Evolutionary conservation across 92 coral and sea anemone species (phyloP).

Genomic region (Palythoa grandiflora): DNA sequence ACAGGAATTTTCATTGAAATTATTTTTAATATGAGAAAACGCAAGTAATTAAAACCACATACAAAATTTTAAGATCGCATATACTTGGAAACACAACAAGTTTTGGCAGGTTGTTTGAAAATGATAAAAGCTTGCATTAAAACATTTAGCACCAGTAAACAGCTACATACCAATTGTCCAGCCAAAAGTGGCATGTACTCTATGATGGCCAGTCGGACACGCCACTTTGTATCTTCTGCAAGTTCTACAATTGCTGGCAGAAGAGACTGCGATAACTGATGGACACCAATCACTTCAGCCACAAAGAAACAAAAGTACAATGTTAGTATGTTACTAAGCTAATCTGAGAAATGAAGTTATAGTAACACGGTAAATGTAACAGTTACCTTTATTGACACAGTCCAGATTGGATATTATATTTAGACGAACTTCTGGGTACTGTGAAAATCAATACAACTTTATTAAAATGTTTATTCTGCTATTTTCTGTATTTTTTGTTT

Average conservation of each 20-base stretch:
- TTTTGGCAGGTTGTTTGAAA: too few relatives aligned
- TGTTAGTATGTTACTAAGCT: neutral
- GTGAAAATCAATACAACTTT: constrained; percentile 8
- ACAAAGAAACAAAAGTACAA: constrained; percentile 3
- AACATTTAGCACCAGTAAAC: neutral
- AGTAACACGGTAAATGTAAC: neutral
- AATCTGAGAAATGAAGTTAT: too few relatives aligned
- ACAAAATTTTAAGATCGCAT: too few relatives aligned
- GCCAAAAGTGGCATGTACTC: constrained; percentile 99
- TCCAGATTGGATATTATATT: constrained; percentile 98
- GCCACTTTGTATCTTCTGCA: constrained; percentile 99
- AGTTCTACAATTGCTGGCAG: constrained; percentile 98
- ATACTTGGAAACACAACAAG: too few relatives aligned
- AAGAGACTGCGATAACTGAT: constrained; percentile 96
- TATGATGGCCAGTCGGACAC: constrained; percentile 96
- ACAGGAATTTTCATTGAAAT: too few relatives aligned
- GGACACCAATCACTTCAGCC: constrained; percentile 87
- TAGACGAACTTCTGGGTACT: constrained; percentile 98
- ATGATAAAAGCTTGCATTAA: too few relatives aligned
- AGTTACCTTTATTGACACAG: constrained; percentile 97
- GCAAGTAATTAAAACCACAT: too few relatives aligned
- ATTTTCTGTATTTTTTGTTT: neutral
- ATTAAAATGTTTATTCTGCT: neutral
- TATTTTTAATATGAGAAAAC: too few relatives aligned
- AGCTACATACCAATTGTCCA: constrained; percentile 88